Base-by-base conservation (phyloP, 2,888 invertebrate genomes). In the Aporophyla nigra region DNA sequence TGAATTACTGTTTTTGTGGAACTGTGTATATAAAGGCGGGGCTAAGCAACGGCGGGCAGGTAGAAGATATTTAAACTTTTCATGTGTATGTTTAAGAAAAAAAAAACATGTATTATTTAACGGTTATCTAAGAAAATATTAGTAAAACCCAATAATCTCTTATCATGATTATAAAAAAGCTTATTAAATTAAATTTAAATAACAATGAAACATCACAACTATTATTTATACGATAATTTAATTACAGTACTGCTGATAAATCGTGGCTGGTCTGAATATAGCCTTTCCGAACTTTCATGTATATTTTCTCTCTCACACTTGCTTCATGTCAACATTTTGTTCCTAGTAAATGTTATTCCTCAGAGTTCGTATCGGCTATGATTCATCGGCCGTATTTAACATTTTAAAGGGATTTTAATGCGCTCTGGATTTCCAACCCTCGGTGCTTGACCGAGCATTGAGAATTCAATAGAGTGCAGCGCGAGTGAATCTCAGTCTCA, bases 101-200 rank as follows among this genome's bases (percentile, higher is more conserved):
- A 14, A n/a, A 14, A 43, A 33, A 3, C 0, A 63, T 7, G 4
- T 1, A 1, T 43, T 43, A 53, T 59, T 19, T 33, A 24, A 58
- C 21, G 56, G 56, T 53, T n/a, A 19, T 54, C 33, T 68, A 63
- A 82, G 63, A 85, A 66, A 82, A 68, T 81, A 81, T 76, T 76
- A 69, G 71, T 76, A 82, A 72, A 85, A 82, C 82, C 82, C 62
- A 82, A 82, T 84, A 84, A 74, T 81, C 67, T 84, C 71, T 54
- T 62, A 65, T 59, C 54, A 77, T 73, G 65, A 54, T 69, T 76
- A 71, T 40, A 71, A 73, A 80, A 24, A 74, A 80, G 53, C 53
- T 33, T 73, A 67, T 33, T 63, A 83, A 70, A 80, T 51, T 46
- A 40, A 54, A 70, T 10, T 69, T 56, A 70, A 81, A 71, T 58